Evolutionary conservation across 2,113 vertebrate species (phyloP).

Genomic region (Scortum barcoo): DNA sequence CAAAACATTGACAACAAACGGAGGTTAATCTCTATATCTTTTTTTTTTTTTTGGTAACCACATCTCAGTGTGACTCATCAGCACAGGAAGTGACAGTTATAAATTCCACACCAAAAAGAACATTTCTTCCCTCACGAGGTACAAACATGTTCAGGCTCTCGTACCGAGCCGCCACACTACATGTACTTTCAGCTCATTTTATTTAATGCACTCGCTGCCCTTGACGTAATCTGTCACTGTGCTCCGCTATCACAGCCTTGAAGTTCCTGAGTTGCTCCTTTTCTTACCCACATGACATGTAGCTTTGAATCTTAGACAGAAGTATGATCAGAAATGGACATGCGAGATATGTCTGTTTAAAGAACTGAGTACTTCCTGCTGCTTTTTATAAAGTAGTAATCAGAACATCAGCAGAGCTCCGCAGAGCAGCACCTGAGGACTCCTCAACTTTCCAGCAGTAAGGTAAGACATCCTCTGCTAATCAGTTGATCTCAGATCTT

Average conservation of each 20-base stretch:
- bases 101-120: constrained; percentile 46
- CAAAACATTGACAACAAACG: background rate
- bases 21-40: background rate
- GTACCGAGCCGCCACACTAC: background rate
- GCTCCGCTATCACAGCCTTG: background rate
- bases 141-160: constrained; percentile 5
- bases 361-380: constrained; percentile 67
- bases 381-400: constrained; percentile 17
- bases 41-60: background rate
- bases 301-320: constrained; percentile 10
- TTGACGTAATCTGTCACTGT: background rate
- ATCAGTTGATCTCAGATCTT: background rate
- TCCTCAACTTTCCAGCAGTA: background rate
- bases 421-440: background rate
- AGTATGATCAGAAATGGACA: constrained; percentile 24
- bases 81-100: constrained; percentile 63
- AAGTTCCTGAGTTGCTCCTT: background rate
- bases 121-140: constrained; percentile 28
- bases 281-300: constrained; percentile 11
- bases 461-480: constrained; percentile 46
- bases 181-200: background rate
- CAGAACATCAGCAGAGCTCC: background rate
- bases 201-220: background rate
- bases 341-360: constrained; percentile 8
- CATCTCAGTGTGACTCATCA: constrained; percentile 55